A percentile compares a stretch with the other conserved stretches of the same genome.
phyloP scores from a whole-genome alignment of 2,888 invertebrate species.

The Diaphora mendica region DNA sequence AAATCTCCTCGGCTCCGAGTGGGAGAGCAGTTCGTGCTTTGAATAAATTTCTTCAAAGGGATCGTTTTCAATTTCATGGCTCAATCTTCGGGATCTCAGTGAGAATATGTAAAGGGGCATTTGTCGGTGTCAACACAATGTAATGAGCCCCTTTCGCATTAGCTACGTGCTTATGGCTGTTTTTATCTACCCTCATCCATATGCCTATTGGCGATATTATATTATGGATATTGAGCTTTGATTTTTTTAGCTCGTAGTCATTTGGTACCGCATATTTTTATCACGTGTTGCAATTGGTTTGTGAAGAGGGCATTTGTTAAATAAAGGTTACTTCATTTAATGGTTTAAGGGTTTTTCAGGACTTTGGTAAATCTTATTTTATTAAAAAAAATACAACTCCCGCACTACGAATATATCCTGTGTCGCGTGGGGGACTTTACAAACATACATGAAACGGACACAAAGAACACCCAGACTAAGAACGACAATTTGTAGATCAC shows the following conservation, averaged over 20 bases:
- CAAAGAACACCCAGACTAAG: too few relatives aligned
- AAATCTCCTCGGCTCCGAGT: conserved; percentile 83
- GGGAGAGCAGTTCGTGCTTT: conserved; percentile 83
- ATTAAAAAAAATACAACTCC: too few relatives aligned
- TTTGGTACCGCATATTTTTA: background rate
- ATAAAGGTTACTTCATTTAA: background rate
- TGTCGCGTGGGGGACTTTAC: too few relatives aligned
- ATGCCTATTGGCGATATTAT: conserved; percentile 49
- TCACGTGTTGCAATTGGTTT: conserved; percentile 1
- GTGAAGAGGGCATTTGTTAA: background rate
- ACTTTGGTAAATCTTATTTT: background rate
- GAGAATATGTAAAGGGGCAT: conserved; percentile 86
- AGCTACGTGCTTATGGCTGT: conserved; percentile 74
- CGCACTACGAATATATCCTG: too few relatives aligned
- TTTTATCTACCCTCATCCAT: conserved; percentile 57
- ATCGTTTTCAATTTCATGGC: conserved; percentile 87
- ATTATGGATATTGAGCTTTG: conserved; percentile 46
- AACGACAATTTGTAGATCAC: too few relatives aligned
- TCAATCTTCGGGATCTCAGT: conserved; percentile 85
- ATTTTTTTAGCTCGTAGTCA: conserved; percentile 27
- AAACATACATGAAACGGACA: too few relatives aligned
- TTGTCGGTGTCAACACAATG: conserved; percentile 85
- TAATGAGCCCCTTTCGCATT: conserved; percentile 82
- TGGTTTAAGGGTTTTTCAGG: background rate
- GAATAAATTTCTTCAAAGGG: conserved; percentile 86